Evolutionary conservation across 2,888 invertebrate species (phyloP), one percentile per base, ranked within the genome.

Genomic region (Cordilura impudica): DNA sequence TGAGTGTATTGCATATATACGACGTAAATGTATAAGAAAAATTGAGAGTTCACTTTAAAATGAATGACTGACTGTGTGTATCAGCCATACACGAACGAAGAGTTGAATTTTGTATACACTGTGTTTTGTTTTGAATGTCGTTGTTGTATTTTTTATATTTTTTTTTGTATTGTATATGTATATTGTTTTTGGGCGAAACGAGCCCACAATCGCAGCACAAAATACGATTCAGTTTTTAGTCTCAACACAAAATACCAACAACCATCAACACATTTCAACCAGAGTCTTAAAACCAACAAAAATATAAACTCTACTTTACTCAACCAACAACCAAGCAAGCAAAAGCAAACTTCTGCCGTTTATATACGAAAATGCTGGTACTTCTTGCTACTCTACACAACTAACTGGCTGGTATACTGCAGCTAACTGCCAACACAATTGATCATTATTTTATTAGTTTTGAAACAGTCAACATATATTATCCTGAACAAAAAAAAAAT

Each of bases 391-490:
- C 35, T 16, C n/a, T 63, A 39, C 35, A 26, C 51, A 53, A 26
- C 51, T 53, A 14, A 43, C 5, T 18, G 31, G 4, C 65, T 56
- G 78, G 71, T 75, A 67, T 67, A 79, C 26, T 79, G 79, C 75
- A 79, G 65, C 45, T 45, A 65, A 78, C 71, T 63, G 66, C 66
- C 73, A 79, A 70, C 78, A 70, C 63, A 56, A 58, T 47, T 72
- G 79, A 75, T 79, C 71, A 79, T 71, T 79, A 72, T 67, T 71
- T 79, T 75, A 75, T 75, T 72, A 75, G 71, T 79, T 79, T 67
- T 72, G 61, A 75, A 75, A 75, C 79, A 75, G 75, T 72, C 60
- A 72, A 79, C 71, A 67, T 75, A n/a, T n/a, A n/a, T n/a, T n/a
- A n/a, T n/a, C n/a, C n/a, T n/a, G n/a, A n/a, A 69, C 60, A 73